These are phyloP conservation scores for Bucco capensis DNA, from an alignment of 2,113 vertebrate species.

Conservation along the genomic window DNA sequence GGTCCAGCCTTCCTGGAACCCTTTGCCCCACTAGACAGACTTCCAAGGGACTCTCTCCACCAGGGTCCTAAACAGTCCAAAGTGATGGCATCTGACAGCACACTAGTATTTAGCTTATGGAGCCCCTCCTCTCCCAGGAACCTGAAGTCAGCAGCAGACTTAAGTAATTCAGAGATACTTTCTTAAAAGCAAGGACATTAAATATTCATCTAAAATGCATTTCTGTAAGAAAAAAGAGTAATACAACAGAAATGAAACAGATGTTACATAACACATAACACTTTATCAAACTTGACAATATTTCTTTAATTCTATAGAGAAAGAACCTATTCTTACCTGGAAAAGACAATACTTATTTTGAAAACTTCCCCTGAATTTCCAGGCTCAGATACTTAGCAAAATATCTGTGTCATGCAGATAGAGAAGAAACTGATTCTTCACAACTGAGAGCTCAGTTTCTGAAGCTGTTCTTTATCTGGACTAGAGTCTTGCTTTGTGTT, in stretches of 20 bases:
- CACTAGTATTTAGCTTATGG: neutral
- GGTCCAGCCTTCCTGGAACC: no score
- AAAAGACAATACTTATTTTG: neutral
- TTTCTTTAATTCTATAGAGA: neutral
- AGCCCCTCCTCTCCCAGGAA: neutral
- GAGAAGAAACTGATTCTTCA: neutral
- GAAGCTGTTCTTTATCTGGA: neutral
- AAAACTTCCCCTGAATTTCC: neutral
- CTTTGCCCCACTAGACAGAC: no score
- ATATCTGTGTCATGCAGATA: neutral
- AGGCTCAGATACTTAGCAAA: neutral
- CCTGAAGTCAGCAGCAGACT: neutral
- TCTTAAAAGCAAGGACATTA: conserved; percentile 7
- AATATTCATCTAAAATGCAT: conserved; percentile 10
- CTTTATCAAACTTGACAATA: neutral
- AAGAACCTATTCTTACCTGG: neutral
- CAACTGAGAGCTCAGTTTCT: neutral
- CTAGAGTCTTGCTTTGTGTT: neutral
- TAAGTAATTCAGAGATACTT: neutral
- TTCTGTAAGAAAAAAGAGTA: neutral
- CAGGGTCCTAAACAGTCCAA: no score
- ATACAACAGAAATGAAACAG: neutral
- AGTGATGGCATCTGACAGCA: neutral
- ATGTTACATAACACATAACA: neutral
- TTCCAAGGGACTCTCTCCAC: no score